phyloP scores from a whole-genome alignment of 2,113 vertebrate genomes.

The Nymphicus hollandicus region DNA sequence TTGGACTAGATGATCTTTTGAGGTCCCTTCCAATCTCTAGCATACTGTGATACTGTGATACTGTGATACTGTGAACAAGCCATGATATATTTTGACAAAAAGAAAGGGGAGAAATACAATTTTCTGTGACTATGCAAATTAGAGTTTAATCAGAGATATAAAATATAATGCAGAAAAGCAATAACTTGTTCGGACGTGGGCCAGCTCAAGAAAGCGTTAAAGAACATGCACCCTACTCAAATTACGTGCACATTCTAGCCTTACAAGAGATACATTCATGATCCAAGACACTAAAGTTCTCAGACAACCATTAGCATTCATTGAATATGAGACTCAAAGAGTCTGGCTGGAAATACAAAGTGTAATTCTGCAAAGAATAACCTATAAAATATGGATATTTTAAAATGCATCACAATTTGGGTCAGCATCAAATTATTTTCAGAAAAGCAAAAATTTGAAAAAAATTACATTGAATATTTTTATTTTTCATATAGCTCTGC shows the following conservation, averaged over 20 bases:
- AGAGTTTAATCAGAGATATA: neutral
- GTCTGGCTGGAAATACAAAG: neutral
- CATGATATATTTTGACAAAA: neutral
- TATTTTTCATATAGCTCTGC: neutral
- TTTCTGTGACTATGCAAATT: neutral
- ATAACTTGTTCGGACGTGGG: neutral
- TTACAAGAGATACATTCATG: neutral
- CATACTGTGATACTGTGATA: too few species aligned
- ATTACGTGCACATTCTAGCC: neutral
- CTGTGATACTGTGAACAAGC: too few species aligned
- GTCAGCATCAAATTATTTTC: neutral
- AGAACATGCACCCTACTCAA: neutral
- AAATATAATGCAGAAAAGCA: neutral
- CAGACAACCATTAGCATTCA: neutral
- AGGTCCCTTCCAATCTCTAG: too few species aligned
- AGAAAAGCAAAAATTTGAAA: neutral
- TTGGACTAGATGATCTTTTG: too few species aligned
- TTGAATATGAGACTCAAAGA: neutral
- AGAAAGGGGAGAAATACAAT: neutral
- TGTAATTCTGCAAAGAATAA: neutral
- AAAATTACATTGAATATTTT: neutral
- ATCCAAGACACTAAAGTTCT: neutral
- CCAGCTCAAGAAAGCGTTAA: neutral
- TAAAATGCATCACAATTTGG: neutral
- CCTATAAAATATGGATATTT: neutral